Evolutionary conservation across 2,113 vertebrate genomes (phyloP).

Genomic region (Nannospalax galili): DNA sequence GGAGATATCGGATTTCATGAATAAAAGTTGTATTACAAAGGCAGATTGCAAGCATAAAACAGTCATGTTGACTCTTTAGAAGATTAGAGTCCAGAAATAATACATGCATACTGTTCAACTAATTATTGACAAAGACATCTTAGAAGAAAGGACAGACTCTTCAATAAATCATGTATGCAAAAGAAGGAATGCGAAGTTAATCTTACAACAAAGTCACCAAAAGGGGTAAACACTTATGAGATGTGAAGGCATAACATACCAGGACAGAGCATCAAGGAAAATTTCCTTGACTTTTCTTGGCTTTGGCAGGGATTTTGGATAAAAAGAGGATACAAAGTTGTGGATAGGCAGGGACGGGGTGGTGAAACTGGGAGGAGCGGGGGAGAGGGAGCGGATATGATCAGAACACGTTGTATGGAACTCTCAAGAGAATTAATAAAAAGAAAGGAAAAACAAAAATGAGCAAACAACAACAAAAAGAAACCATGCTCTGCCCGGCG

Average conservation of each 20-base stretch:
- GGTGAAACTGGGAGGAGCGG: too few relatives aligned
- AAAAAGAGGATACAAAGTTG: too few relatives aligned
- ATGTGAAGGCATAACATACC: neutral
- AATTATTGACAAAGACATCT: neutral
- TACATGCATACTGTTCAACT: too few relatives aligned
- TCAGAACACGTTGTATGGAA: too few relatives aligned
- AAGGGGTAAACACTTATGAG: neutral
- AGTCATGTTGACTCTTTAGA: neutral
- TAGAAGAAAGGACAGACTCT: neutral
- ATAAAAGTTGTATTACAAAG: slow-evolving; percentile 13
- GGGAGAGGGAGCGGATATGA: too few relatives aligned
- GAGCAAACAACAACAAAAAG: too few relatives aligned
- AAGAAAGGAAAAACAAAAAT: too few relatives aligned
- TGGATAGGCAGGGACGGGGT: too few relatives aligned
- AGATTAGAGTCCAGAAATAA: neutral
- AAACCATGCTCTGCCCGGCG: neutral
- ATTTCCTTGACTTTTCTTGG: neutral
- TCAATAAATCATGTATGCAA: neutral
- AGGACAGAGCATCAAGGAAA: neutral
- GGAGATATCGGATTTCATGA: neutral
- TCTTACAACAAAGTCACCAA: neutral
- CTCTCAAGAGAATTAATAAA: too few relatives aligned
- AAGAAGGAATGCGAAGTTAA: neutral
- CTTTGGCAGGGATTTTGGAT: neutral
- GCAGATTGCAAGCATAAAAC: neutral